Evolutionary conservation across 2,113 vertebrate species (phyloP).

Genomic region (Nycticryphes semicollaris): DNA sequence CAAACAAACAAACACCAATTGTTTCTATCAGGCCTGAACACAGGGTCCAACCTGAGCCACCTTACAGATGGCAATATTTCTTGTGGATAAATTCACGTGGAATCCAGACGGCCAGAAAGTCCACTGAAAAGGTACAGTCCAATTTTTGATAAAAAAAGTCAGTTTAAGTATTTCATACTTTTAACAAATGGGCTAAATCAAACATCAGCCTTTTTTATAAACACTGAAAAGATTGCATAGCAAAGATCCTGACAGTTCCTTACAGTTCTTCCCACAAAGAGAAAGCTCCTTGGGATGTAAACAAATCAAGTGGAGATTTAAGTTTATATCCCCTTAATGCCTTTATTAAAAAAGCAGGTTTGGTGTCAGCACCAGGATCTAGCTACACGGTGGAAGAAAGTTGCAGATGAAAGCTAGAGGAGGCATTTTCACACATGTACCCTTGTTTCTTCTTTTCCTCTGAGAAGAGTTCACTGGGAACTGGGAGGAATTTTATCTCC

Average conservation of each 20-base stretch:
- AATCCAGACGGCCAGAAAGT: neutral
- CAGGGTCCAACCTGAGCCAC: neutral
- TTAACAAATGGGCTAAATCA: neutral
- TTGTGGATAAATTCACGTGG: neutral
- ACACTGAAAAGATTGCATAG: neutral
- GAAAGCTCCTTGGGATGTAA: neutral
- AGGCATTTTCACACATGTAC: accelerated
- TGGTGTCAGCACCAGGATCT: neutral
- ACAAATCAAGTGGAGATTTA: neutral
- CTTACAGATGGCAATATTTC: neutral
- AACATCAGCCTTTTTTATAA: neutral
- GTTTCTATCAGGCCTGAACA: neutral
- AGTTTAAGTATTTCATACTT: neutral
- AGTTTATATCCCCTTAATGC: neutral
- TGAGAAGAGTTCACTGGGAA: neutral
- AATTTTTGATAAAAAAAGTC: neutral
- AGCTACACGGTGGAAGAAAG: neutral
- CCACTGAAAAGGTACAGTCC: neutral
- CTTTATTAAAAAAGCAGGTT: neutral
- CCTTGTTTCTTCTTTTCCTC: neutral
- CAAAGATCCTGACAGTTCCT: neutral
- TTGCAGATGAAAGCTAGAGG: neutral
- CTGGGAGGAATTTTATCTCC: neutral
- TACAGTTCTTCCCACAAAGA: neutral
- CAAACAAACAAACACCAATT: neutral